Base-by-base conservation (phyloP, 2,797 vertebrate species). In the Galago senegalensis region DNA sequence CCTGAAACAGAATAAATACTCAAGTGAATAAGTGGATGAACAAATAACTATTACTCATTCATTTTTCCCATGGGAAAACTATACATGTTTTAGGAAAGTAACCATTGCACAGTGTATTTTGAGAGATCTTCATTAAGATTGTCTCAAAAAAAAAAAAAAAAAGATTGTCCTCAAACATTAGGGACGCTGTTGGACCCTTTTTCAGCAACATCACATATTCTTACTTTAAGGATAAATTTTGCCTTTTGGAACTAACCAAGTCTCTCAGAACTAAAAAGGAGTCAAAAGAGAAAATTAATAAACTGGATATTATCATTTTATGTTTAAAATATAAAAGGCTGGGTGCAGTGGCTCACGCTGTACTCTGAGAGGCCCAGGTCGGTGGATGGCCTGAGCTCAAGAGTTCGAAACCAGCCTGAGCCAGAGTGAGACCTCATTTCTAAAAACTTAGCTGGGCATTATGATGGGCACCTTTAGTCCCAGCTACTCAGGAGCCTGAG, bases 191-290 rank as follows among this genome's bases (percentile, higher is more conserved):
- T 89, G 87, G 77, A 73, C 13, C 25, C 27, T 95, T 43, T 43
- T 89, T 87, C 63, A n/a, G 37, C 23, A 77, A 83, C 90, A 53
- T 7, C 70, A 91, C 90, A 63, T 79, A 40, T 70, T 46, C 53
- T 89, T 8, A 70, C 25, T 90, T 87, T 82, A 89, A 75, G 79
- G 43, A 79, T 53, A 13, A 94, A 76, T 83, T 91, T 80, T 83
- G 7, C 23, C 31, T 91, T 94, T 93, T 76, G 37, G 40, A 70
- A 94, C 60, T 23, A 34, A 70, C 37, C 37, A 69, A 65, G 23
- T 84, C 40, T 93, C 13, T 82, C 70, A 90, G 46, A 81, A 40
- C 18, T n/a, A 94, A 97, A 61, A 8, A 60, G 49, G 8, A 75
- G 58, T 53, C 37, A 67, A 95, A 85, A 73, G 31, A 82, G 27